Conservation (phyloP, 2,797 vertebrate species). For the Chromobotia macracanthus region DNA sequence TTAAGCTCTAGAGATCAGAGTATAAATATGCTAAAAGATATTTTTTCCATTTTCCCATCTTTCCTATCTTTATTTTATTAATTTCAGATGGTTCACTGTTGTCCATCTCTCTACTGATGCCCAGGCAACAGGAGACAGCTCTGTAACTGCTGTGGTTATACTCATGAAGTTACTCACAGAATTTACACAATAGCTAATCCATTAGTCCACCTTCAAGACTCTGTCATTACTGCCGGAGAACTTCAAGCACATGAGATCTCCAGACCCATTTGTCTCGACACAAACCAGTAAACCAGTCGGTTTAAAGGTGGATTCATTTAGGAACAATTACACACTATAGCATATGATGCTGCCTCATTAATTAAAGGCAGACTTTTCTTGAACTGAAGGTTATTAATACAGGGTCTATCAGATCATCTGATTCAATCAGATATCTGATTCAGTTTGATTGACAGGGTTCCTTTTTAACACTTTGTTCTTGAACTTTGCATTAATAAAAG, state of each 20-base stretch:
- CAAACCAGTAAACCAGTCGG: background rate
- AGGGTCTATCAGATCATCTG: background rate
- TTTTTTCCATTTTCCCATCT: conserved; percentile 11
- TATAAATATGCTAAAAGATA: background rate
- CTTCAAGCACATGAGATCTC: background rate
- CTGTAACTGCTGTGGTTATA: no score
- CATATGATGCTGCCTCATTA: no score
- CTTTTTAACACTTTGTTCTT: background rate
- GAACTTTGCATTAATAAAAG: background rate
- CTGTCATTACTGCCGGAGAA: background rate
- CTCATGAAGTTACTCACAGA: no score
- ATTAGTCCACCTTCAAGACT: background rate
- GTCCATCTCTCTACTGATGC: no score
- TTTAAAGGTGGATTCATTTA: background rate
- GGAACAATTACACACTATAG: background rate
- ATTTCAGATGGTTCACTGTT: no score
- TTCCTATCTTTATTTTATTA: no score
- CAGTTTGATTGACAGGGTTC: no score
- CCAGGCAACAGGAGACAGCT: no score
- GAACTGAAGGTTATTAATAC: background rate
- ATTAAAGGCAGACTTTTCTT: no score
- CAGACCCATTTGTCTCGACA: background rate
- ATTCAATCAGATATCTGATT: no score
- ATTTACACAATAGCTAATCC: background rate
- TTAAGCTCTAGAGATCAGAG: background rate